A percentile compares a stretch with the other conserved stretches of the same genome.
These are phyloP conservation scores for Portunus trituberculatus DNA, from an alignment of 1,140 invertebrate species.

Conservation along the genomic window DNA sequence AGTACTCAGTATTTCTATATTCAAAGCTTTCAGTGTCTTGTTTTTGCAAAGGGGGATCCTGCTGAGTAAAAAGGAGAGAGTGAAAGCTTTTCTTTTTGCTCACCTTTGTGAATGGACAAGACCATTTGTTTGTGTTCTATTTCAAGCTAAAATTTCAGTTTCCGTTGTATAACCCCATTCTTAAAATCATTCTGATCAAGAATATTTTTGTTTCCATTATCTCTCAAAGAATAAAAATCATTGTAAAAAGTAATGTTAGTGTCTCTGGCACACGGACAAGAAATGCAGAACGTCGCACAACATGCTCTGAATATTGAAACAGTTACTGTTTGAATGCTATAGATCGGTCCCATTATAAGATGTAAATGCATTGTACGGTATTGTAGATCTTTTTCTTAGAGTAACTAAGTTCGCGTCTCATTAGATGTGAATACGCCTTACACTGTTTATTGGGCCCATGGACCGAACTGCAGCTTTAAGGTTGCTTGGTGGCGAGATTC, in stretches of 20 bases:
- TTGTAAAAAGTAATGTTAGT: too few species aligned
- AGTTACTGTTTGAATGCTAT: not conserved
- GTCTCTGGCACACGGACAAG: not conserved
- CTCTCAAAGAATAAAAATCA: not conserved
- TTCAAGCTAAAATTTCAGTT: conserved; percentile 21
- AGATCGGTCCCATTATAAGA: not conserved
- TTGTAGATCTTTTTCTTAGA: not conserved
- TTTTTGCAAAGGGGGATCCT: conserved; percentile 20
- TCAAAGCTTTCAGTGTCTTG: conserved; percentile 9
- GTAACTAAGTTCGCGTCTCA: not conserved
- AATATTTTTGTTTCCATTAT: not conserved
- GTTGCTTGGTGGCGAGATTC: not conserved
- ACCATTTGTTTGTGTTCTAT: conserved; percentile 14
- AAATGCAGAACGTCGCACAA: not conserved
- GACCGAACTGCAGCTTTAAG: conserved; percentile 1
- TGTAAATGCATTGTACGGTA: not conserved
- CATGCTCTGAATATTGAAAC: too few species aligned
- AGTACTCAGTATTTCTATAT: conserved; percentile 6
- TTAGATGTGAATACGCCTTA: not conserved
- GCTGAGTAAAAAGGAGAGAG: conserved; percentile 3
- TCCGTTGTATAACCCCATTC: not conserved
- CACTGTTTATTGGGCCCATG: conserved; percentile 20
- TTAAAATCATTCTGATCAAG: not conserved
- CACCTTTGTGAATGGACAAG: conserved; percentile 13
- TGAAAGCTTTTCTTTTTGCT: conserved; percentile 23